A percentile compares a stretch with the other conserved stretches of the same genome.
Conservation (phyloP, 1,140 invertebrate species). For the Battus philenor region DNA sequence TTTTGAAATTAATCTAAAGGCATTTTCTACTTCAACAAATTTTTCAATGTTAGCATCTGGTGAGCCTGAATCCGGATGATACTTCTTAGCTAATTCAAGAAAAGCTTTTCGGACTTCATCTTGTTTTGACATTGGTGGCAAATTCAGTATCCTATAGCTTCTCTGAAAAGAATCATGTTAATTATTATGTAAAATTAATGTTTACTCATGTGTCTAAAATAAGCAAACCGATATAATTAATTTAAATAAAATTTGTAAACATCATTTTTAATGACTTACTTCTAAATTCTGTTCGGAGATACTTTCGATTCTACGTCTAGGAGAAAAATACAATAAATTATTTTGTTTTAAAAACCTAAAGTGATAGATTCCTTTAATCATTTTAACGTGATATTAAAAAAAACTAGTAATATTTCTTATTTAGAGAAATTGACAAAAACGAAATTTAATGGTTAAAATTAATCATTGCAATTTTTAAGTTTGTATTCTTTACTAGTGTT, state of each 20-base stretch:
- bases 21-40: conserved; percentile 83
- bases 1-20: conserved; percentile 75
- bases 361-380: neutral
- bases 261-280: neutral
- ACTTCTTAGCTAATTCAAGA: conserved; percentile 84
- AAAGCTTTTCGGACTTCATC: conserved; percentile 84
- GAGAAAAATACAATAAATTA: conserved; percentile 3
- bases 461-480: too few relatives aligned
- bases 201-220: too few relatives aligned
- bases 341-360: neutral
- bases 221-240: too few relatives aligned
- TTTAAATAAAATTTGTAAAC: too few relatives aligned
- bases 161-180: conserved; percentile 77
- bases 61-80: conserved; percentile 88
- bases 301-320: conserved; percentile 2
- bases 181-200: too few relatives aligned
- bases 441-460: too few relatives aligned
- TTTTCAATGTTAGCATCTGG: conserved; percentile 80
- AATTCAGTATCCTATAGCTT: conserved; percentile 80
- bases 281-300: conserved; percentile 10
- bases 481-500: neutral
- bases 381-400: neutral
- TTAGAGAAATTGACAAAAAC: neutral
- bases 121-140: conserved; percentile 82
- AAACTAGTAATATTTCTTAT: neutral